Conservation (phyloP, 2,888 invertebrate species). For the Diarsia rubi region DNA sequence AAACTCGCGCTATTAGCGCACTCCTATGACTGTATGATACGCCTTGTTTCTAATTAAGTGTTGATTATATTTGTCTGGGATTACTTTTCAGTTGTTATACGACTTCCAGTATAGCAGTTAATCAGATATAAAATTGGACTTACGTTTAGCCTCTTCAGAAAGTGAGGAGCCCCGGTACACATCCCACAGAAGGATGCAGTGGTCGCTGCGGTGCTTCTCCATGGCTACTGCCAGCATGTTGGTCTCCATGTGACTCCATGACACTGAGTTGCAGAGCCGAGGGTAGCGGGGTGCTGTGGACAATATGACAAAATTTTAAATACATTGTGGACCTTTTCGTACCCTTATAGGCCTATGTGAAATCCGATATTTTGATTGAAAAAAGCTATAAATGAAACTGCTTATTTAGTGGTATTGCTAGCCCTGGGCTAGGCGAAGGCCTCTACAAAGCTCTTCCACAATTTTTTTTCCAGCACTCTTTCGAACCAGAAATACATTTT, state of each 20-base stretch:
- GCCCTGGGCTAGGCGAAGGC: too few relatives aligned
- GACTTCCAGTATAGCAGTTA: not conserved
- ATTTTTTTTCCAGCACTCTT: too few relatives aligned
- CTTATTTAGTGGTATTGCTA: too few relatives aligned
- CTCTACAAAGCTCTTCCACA: too few relatives aligned
- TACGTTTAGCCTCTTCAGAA: constrained; percentile 76
- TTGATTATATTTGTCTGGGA: not conserved
- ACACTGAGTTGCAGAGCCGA: constrained; percentile 96
- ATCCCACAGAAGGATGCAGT: constrained; percentile 97
- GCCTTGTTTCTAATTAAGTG: not conserved
- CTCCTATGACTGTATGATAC: not conserved
- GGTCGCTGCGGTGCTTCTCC: constrained; percentile 97
- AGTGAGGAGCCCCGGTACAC: constrained; percentile 88
- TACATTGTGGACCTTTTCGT: not conserved
- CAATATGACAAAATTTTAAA: constrained; percentile 62
- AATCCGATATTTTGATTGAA: too few relatives aligned
- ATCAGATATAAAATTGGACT: not conserved
- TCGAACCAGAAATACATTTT: too few relatives aligned
- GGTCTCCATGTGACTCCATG: constrained; percentile 96
- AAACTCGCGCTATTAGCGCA: not conserved
- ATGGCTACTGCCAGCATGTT: constrained; percentile 96
- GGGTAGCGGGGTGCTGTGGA: constrained; percentile 95
- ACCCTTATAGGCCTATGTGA: too few relatives aligned
- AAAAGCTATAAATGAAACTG: too few relatives aligned
- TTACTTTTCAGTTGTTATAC: not conserved